These are phyloP conservation scores for Progne subis DNA, from an alignment of 2,113 vertebrate species.

Conservation along the genomic window DNA sequence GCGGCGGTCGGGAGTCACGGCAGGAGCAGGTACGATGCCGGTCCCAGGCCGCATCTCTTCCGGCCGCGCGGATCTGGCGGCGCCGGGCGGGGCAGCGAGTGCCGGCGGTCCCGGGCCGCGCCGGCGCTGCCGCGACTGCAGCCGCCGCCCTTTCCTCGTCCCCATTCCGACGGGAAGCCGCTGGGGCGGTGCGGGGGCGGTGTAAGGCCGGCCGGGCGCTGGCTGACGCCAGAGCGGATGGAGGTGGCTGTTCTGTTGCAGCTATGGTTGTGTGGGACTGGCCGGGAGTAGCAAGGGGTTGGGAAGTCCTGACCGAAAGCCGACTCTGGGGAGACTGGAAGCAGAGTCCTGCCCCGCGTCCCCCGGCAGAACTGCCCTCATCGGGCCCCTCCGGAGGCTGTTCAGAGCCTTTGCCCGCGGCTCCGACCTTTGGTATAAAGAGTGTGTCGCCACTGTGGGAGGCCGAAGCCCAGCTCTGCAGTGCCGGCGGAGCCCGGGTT, in stretches of 20 bases:
- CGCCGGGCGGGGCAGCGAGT: neutral
- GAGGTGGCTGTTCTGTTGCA: too few species aligned
- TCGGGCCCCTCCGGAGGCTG: neutral
- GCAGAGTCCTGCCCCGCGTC: too few species aligned
- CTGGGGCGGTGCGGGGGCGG: neutral
- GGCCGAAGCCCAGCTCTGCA: fast-evolving
- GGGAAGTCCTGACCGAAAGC: neutral
- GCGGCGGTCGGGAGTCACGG: fast-evolving
- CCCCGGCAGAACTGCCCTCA: too few species aligned
- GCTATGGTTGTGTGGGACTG: too few species aligned
- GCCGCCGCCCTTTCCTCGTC: too few species aligned
- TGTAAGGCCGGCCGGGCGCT: neutral
- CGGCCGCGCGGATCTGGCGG: neutral
- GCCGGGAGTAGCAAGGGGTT: fast-evolving
- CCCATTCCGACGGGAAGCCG: neutral
- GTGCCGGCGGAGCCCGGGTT: fast-evolving
- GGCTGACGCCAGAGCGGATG: too few species aligned
- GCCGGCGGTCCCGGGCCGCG: fast-evolving
- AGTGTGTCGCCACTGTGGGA: fast-evolving
- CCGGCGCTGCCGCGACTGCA: neutral
- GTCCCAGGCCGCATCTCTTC: fast-evolving
- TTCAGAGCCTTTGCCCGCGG: neutral
- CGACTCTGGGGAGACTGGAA: neutral
- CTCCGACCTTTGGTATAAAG: neutral
- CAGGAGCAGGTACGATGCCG: fast-evolving